phyloP scores from a whole-genome alignment of 2,797 vertebrate species.

The Garrulus glandarius region DNA sequence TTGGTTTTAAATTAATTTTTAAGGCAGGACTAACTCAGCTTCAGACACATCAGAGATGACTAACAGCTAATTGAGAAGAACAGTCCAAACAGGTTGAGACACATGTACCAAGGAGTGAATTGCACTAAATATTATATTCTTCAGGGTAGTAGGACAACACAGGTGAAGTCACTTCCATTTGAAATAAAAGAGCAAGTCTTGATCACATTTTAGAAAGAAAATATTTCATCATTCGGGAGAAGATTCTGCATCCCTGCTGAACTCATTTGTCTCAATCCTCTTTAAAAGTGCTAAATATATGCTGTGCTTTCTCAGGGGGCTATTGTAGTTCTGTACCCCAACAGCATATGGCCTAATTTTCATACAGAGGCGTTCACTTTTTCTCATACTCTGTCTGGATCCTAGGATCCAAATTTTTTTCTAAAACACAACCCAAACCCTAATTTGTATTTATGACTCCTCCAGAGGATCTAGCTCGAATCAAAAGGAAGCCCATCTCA shows the following conservation, averaged over 20 bases:
- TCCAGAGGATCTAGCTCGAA: neutral
- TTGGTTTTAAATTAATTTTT: neutral
- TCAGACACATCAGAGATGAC: neutral
- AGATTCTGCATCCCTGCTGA: neutral
- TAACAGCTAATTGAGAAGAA: neutral
- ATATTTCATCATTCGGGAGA: neutral
- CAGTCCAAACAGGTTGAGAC: neutral
- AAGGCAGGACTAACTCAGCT: neutral
- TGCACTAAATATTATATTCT: neutral
- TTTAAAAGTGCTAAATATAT: neutral
- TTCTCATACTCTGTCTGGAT: neutral
- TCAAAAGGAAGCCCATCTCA: neutral
- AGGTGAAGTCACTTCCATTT: neutral
- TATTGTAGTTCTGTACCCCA: neutral
- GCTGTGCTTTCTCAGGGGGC: neutral
- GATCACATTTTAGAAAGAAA: neutral
- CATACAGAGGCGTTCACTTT: neutral
- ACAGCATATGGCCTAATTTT: neutral
- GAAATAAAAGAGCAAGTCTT: neutral
- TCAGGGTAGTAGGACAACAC: neutral
- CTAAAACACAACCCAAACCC: neutral
- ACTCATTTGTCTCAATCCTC: neutral
- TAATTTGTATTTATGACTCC: neutral
- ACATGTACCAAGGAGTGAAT: neutral
- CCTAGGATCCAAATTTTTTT: neutral